phyloP scores from a whole-genome alignment of 2,888 invertebrate genomes.

The Hermodice carunculata region DNA sequence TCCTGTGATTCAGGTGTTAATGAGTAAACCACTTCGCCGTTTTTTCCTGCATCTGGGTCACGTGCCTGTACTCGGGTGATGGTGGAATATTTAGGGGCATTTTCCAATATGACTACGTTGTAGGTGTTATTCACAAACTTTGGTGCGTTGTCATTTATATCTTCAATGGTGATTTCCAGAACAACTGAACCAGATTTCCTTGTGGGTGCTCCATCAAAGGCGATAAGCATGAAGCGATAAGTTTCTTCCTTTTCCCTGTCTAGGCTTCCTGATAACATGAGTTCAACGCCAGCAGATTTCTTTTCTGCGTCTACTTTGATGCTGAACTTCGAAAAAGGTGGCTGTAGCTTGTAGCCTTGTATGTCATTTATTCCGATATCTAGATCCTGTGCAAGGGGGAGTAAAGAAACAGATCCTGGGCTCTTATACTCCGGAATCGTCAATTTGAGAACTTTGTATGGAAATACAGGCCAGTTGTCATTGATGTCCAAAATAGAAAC shows the following conservation, averaged over 20 bases:
- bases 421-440: slow-evolving; percentile 19
- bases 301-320: slow-evolving; percentile 18
- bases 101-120: slow-evolving; percentile 6
- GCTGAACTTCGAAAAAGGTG: slow-evolving; percentile 4
- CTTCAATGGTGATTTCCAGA: slow-evolving; percentile 10
- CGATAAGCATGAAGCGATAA: slow-evolving; percentile 10
- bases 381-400: slow-evolving; percentile 30
- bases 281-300: slow-evolving; percentile 45
- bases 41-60: slow-evolving; percentile 24
- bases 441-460: background rate
- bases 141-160: slow-evolving; percentile 23
- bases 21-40: slow-evolving; percentile 21
- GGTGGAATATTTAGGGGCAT: background rate
- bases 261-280: slow-evolving; percentile 9
- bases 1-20: slow-evolving; percentile 7
- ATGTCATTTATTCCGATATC: slow-evolving; percentile 29
- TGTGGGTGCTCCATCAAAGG: slow-evolving; percentile 15
- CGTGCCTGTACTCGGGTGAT: slow-evolving; percentile 15
- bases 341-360: slow-evolving; percentile 14
- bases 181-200: slow-evolving; percentile 13
- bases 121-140: slow-evolving; percentile 16
- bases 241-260: slow-evolving; percentile 20
- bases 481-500: slow-evolving; percentile 29
- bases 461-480: slow-evolving; percentile 31
- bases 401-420: slow-evolving; percentile 17